Evolutionary conservation across 2,797 vertebrate species (phyloP), one percentile per base, ranked within the genome.

Genomic region (Setipinna tenuifilis): DNA sequence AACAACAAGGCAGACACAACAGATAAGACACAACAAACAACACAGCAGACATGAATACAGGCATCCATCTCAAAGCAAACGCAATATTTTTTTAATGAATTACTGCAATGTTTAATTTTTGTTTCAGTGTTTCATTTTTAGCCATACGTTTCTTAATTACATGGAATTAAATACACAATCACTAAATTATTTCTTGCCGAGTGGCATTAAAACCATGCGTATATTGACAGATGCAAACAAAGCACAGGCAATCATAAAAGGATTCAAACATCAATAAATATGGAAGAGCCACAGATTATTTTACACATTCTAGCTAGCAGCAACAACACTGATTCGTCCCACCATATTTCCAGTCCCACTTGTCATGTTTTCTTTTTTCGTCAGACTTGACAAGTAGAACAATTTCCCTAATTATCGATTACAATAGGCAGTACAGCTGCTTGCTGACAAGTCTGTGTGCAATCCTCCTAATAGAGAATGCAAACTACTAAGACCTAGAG

Each of bases 1-100:
- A 88, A 85, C 46, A 48, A 81, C 12, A 28, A 85, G 82, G 9
- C n/a, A 65, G n/a, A 58, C 9, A 65, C 68, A 75, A 75, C 28
- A 75, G 14, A 75, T 41, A 31, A 41, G 28, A 54, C 50, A 54
- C 12, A 14, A 54, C 50, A 54, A 41, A 54, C 50, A 2, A 54
- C 4, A 48, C 46, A 48, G 10, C 46, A 48, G 28, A 31, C 16
- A 35, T 16, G 12, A 28, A 65, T 14, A 65, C 3, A 75, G 12
- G 17, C 31, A 31, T 31, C 25, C 28, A 35, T 75, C 28, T 75
- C 16, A 35, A 75, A 16, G 19, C 65, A 12, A 14, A 3, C 11
- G 23, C 4, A 28, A 14, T 2, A 5, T 35, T 35, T 12, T 6
- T 17, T 28, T 10, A 2, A 41, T 41, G 35, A 41, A 41, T 41